Evolutionary conservation across 2,113 vertebrate genomes (phyloP).

Genomic region (Ochotona princeps): DNA sequence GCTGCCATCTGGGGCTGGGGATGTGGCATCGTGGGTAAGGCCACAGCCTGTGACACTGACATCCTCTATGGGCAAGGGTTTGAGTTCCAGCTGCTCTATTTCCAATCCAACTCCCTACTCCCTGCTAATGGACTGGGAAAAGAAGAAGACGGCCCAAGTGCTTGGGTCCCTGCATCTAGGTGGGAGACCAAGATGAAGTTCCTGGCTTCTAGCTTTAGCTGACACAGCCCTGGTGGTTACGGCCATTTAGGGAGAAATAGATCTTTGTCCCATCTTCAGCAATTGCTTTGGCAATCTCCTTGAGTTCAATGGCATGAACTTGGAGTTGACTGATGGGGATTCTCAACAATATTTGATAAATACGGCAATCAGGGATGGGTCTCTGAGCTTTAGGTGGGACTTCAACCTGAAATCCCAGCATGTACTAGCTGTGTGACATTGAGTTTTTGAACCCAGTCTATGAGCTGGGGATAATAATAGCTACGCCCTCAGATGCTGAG

Average conservation of each 20-base stretch:
- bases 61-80: no score
- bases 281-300: background rate
- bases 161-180: no score
- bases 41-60: no score
- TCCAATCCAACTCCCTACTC: no score
- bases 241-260: no score
- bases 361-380: background rate
- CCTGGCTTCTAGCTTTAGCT: no score
- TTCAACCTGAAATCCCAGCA: background rate
- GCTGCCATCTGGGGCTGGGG: no score
- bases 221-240: no score
- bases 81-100: background rate
- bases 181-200: no score
- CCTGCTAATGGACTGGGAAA: no score
- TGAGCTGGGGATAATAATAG: background rate
- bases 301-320: background rate
- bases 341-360: background rate
- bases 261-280: background rate
- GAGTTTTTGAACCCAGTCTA: background rate
- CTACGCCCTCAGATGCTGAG: background rate
- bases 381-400: background rate
- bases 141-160: no score
- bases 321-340: background rate
- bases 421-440: background rate
- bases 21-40: no score